Evolutionary conservation across 1,140 invertebrate species (phyloP), one percentile per base, ranked within the genome.

Genomic region (Cyclargus thomasi): DNA sequence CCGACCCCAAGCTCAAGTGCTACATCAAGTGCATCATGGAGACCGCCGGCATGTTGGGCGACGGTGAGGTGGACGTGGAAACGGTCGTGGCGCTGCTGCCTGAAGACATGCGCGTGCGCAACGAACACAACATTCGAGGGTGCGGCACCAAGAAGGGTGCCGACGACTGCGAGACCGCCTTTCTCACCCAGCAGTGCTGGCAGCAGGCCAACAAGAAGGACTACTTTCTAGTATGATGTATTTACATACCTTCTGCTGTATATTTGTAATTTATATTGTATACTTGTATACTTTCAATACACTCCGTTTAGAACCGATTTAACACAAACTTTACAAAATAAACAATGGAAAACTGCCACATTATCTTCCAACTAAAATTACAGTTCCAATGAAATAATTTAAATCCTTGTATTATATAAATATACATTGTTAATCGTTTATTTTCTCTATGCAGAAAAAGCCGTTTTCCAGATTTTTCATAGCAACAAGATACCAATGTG

Each of bases 11-110:
- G 64, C 74, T 90, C 7, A 87, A 88, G 64, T 88, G 87, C 70
- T 90, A 88, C 78, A 82, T 85, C 59, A 88, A 88, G 65, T 90
- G 87, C 67, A 76, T 81, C 17, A 86, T 90, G 87, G 87, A 87
- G 74, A 90, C 85, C 1, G 82, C 81, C 0, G 85, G 87, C 7
- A 88, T 90, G 85, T 72, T 90, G 75, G 70, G 78, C 0, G 83
- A 79, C 11, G 87, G 87, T 3, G 74, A 62, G 14, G 72, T 90
- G 57, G 87, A 90, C 65, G 75, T 87, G 55, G 86, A 90, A 10
- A 81, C 83, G 0, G 81, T 88, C 14, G 53, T 88, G 14, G 81
- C 80, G 6, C 63, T 90, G 35, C 68, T 90, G 62, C 85, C 85
- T 0, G 80, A 82, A 10, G 78, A 81, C 11, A 29, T 88, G 64